A percentile compares a stretch with the other conserved stretches of the same genome.
phyloP scores from a whole-genome alignment of 2,797 vertebrate genomes.

The Dipus sagitta region DNA sequence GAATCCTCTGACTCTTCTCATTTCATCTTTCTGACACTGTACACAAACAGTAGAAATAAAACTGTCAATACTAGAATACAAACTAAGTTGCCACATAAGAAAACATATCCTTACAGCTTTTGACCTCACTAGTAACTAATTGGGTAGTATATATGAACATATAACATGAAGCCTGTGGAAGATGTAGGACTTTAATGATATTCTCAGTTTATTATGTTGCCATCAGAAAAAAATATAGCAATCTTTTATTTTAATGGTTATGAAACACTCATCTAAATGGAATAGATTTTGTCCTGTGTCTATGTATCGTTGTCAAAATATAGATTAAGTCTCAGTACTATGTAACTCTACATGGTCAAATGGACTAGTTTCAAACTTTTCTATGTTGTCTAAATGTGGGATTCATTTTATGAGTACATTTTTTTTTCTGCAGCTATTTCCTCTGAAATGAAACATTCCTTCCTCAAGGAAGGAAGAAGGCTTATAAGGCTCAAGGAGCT shows the following conservation, averaged over 20 bases:
- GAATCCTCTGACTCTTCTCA: not conserved
- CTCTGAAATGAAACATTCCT: not conserved
- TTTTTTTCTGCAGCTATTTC: not conserved
- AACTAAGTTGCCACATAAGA: not conserved
- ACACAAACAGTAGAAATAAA: not conserved
- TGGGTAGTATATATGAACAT: not conserved
- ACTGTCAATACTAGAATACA: not conserved
- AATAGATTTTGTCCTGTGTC: not conserved
- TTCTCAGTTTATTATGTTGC: not conserved
- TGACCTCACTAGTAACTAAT: not conserved
- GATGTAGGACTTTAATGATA: constrained; percentile 18
- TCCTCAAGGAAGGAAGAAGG: too few species aligned
- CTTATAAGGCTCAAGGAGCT: not conserved
- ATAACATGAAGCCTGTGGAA: not conserved
- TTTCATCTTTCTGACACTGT: not conserved
- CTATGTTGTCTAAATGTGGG: constrained; percentile 38
- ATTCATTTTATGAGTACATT: constrained; percentile 13
- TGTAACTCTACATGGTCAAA: constrained; percentile 1
- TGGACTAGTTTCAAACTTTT: not conserved
- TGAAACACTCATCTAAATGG: not conserved
- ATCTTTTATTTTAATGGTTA: constrained; percentile 4
- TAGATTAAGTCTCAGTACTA: not conserved
- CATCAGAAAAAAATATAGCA: not conserved
- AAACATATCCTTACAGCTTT: not conserved
- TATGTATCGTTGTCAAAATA: not conserved